Evolutionary conservation across 1,140 invertebrate species (phyloP).

Genomic region (Schmidtea mediterranea): DNA sequence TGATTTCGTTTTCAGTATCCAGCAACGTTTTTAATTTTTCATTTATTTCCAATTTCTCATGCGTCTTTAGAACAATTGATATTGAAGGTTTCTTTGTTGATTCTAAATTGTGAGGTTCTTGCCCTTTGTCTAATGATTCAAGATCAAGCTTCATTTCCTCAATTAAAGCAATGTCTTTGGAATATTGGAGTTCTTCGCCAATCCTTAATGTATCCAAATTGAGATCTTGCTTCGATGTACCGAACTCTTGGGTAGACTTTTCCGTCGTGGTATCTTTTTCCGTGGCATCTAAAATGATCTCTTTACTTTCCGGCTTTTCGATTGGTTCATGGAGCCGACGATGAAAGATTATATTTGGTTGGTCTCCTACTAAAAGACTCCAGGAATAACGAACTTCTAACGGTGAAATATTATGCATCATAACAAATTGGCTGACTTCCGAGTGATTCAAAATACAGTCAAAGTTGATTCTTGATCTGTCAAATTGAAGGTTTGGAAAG

Average conservation of each 20-base stretch:
- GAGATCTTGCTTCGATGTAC: too few relatives aligned
- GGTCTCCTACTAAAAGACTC: slow-evolving; percentile 11
- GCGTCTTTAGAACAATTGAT: neutral
- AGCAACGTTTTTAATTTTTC: neutral
- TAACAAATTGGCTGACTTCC: slow-evolving; percentile 23
- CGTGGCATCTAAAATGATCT: neutral
- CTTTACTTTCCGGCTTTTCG: too few relatives aligned
- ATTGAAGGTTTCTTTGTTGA: neutral
- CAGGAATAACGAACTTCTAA: slow-evolving; percentile 22
- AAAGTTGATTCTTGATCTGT: slow-evolving; percentile 22
- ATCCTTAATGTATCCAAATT: too few relatives aligned
- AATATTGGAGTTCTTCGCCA: too few relatives aligned
- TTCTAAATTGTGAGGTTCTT: too few relatives aligned
- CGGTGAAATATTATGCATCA: slow-evolving; percentile 26
- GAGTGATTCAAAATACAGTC: slow-evolving; percentile 27
- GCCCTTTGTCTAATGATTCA: too few relatives aligned
- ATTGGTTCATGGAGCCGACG: slow-evolving; percentile 5
- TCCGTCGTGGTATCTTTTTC: slow-evolving; percentile 5
- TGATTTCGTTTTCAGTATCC: neutral
- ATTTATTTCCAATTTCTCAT: neutral
- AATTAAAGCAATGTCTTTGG: too few relatives aligned
- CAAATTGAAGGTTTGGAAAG: slow-evolving; percentile 26
- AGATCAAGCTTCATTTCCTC: too few relatives aligned
- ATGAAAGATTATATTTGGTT: slow-evolving; percentile 11
- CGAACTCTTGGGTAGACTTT: neutral